Evolutionary conservation across 2,888 invertebrate genomes (phyloP).

Genomic region (Meiosimyza decipiens): DNA sequence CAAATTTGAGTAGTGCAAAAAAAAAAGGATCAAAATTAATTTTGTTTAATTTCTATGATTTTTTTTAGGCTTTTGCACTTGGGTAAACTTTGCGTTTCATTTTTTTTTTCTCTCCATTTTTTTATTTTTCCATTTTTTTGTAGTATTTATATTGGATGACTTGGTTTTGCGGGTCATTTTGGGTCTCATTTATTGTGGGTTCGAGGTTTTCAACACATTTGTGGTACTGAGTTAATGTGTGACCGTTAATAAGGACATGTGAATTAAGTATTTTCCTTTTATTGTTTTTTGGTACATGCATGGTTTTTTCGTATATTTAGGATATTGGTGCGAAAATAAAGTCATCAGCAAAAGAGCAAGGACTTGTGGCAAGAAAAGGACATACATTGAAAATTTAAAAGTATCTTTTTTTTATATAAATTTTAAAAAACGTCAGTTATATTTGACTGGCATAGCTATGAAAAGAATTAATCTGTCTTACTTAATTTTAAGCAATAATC

Average conservation of each 20-base stretch:
- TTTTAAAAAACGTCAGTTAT: too few species aligned
- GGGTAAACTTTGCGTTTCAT: too few species aligned
- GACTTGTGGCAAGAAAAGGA: background rate
- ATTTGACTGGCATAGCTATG: too few species aligned
- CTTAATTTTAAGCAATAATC: too few species aligned
- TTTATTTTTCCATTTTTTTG: too few species aligned
- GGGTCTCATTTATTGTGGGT: slow-evolving; percentile 7
- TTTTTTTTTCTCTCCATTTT: too few species aligned
- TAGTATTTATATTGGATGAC: too few species aligned
- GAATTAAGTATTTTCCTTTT: slow-evolving; percentile 22
- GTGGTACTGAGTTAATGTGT: slow-evolving; percentile 10
- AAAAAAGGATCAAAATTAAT: background rate
- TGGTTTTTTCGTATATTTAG: background rate
- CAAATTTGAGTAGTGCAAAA: background rate
- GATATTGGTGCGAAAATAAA: background rate
- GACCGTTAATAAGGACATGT: slow-evolving; percentile 18
- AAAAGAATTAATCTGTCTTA: too few species aligned
- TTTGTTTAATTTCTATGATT: background rate
- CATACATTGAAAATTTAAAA: too few species aligned
- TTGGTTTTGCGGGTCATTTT: background rate
- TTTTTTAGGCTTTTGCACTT: too few species aligned
- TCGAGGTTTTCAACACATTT: slow-evolving; percentile 19
- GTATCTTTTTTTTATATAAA: too few species aligned
- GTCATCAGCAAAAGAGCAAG: background rate
- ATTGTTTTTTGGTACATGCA: slow-evolving; percentile 5